Percentiles rank a stretch among this genome's conserved stretches.
Conservation (phyloP, 1,140 invertebrate species). For the Aphidius gifuensis region DNA sequence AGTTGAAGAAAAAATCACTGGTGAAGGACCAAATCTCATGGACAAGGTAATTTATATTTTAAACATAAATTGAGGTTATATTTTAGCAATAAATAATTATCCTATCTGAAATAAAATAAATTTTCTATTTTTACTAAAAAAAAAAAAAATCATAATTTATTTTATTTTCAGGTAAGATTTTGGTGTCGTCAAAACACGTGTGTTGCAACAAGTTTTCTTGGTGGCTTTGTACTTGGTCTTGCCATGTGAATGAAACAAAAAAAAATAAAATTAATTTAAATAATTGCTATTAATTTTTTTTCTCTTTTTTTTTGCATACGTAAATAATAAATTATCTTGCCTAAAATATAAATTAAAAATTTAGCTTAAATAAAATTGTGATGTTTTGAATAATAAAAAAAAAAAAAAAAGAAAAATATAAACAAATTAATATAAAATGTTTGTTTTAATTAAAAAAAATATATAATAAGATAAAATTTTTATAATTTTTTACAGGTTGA, state of each 20-base stretch:
- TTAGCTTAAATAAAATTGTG: not conserved
- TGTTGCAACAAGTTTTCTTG: conserved; percentile 77
- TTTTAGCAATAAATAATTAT: not conserved
- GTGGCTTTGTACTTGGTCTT: conserved; percentile 81
- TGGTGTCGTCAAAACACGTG: conserved; percentile 74
- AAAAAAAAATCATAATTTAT: conserved; percentile 13
- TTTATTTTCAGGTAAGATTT: conserved; percentile 65
- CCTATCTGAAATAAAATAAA: too few species aligned
- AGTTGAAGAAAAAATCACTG: conserved; percentile 73
- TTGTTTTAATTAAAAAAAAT: conserved; percentile 1
- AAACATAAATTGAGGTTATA: not conserved
- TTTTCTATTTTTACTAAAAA: not conserved
- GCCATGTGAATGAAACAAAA: conserved; percentile 41
- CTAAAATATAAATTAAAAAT: not conserved
- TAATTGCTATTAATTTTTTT: not conserved
- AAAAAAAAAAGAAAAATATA: conserved; percentile 2
- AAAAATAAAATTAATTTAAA: not conserved
- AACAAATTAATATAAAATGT: not conserved
- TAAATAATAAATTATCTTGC: conserved; percentile 12
- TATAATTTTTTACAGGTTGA: conserved; percentile 62
- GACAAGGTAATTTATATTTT: conserved; percentile 66
- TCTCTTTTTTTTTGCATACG: conserved; percentile 13
- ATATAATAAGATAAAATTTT: conserved; percentile 14
- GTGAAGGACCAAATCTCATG: conserved; percentile 67
- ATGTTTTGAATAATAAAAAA: not conserved